phyloP scores from a whole-genome alignment of 2,888 invertebrate genomes.

The Tenthredo livida region DNA sequence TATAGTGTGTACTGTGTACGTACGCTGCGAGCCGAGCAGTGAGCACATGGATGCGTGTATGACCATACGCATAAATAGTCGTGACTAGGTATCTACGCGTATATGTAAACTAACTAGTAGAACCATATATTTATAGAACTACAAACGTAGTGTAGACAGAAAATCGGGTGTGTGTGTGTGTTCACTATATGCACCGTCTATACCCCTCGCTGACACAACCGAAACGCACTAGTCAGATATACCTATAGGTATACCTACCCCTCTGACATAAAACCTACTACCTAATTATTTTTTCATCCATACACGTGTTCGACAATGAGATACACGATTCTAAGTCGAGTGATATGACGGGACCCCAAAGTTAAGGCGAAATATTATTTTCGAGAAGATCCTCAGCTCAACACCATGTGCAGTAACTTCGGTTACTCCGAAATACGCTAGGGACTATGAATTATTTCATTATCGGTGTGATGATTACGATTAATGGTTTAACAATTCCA shows the following conservation, averaged over 20 bases:
- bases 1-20: background rate
- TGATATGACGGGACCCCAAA: background rate
- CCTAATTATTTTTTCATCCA: slow-evolving; percentile 15
- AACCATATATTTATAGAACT: slow-evolving; percentile 41
- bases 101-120: background rate
- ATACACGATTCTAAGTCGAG: slow-evolving; percentile 26
- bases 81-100: background rate
- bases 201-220: background rate
- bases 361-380: background rate
- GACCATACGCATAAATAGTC: background rate
- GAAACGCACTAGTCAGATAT: background rate
- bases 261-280: background rate
- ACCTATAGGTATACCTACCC: background rate
- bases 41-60: background rate
- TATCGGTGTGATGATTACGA: background rate
- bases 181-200: background rate
- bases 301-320: slow-evolving; percentile 13
- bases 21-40: background rate
- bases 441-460: background rate
- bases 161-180: background rate
- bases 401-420: too few relatives aligned
- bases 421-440: background rate
- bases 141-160: background rate
- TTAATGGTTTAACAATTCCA: too few relatives aligned
- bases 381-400: background rate